Evolutionary conservation across 1,140 invertebrate genomes (phyloP).

Genomic region (Brachionus calyciflorus): DNA sequence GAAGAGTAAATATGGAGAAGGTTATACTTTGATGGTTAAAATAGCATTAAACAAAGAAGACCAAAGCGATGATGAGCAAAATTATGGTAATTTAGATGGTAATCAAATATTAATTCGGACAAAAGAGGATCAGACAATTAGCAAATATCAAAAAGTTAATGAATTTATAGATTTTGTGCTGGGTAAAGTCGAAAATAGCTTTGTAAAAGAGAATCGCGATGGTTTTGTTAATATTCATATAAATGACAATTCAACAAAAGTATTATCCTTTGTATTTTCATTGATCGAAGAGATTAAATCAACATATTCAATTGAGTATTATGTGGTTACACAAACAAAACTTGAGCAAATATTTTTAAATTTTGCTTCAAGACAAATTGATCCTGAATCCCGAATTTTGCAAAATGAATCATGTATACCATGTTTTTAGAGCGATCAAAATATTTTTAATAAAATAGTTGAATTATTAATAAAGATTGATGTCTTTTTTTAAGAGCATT

Average conservation of each 20-base stretch:
- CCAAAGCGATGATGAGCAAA: background rate
- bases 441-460: background rate
- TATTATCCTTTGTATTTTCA: background rate
- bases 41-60: constrained; percentile 47
- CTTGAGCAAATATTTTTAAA: constrained; percentile 62
- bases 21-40: constrained; percentile 64
- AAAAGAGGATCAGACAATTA: background rate
- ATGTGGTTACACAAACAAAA: constrained; percentile 63
- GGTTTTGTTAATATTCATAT: constrained; percentile 46
- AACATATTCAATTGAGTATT: constrained; percentile 60
- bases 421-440: constrained; percentile 4
- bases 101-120: constrained; percentile 21
- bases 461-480: no score
- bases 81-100: background rate
- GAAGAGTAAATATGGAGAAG: constrained; percentile 63
- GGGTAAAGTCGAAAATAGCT: constrained; percentile 11
- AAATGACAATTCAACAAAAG: constrained; percentile 39
- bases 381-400: constrained; percentile 17
- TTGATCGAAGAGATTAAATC: constrained; percentile 18
- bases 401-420: background rate
- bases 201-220: constrained; percentile 27
- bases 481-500: no score
- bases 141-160: constrained; percentile 21
- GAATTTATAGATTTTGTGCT: background rate
- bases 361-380: constrained; percentile 57